Conservation (phyloP, 2,888 invertebrate genomes). For the Auanema freiburgensis region DNA sequence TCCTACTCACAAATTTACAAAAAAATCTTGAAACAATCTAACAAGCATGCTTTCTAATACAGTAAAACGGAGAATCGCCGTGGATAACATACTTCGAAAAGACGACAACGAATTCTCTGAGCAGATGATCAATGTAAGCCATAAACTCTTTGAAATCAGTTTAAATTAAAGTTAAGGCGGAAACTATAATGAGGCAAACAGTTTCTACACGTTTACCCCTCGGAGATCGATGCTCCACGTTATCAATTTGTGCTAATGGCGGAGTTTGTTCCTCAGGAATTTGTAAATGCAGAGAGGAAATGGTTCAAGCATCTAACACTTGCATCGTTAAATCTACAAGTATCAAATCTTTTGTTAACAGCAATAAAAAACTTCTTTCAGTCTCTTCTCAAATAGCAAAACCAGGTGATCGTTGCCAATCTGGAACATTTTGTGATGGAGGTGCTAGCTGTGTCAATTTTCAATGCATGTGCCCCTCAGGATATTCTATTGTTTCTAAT, state of each 20-base stretch:
- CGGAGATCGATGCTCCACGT: conserved; percentile 19
- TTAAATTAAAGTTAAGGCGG: not conserved
- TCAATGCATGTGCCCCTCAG: conserved; percentile 40
- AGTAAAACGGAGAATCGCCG: conserved; percentile 14
- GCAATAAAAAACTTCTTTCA: conserved; percentile 22
- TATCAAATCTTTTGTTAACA: not conserved
- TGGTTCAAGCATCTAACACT: conserved; percentile 17
- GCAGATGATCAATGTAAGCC: conserved; percentile 2
- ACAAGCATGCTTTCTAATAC: conserved; percentile 17
- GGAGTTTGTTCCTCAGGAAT: conserved; percentile 18
- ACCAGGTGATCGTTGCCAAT: conserved; percentile 47
- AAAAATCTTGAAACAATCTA: not conserved
- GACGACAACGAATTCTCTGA: conserved; percentile 14
- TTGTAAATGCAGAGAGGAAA: conserved; percentile 26
- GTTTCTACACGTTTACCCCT: not conserved
- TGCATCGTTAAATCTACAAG: conserved; percentile 14
- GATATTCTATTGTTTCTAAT: conserved; percentile 24
- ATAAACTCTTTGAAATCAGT: not conserved
- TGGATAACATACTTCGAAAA: conserved; percentile 19
- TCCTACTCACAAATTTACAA: not conserved
- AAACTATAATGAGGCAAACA: not conserved
- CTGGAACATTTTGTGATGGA: conserved; percentile 56
- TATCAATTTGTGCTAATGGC: conserved; percentile 7
- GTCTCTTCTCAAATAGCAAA: conserved; percentile 48
- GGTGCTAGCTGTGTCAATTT: conserved; percentile 48